Conservation (phyloP, 23 tunicate genomes). For the Ascidia mentula region DNA sequence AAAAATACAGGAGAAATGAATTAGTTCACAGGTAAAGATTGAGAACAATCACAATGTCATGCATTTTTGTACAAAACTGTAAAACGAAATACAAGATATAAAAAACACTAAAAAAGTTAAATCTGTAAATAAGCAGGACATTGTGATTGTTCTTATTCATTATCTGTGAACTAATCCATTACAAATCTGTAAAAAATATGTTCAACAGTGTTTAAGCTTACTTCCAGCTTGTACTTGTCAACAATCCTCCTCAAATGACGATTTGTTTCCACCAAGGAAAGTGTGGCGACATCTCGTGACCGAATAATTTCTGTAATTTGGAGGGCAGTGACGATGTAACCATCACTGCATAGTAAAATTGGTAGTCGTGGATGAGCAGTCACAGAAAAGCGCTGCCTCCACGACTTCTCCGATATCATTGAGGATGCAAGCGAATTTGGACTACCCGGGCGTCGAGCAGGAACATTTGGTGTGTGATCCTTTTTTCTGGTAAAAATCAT, state of each 20-base stretch:
- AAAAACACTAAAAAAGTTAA: neutral
- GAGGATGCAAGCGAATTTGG: conserved; percentile 60
- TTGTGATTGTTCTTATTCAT: too few relatives aligned
- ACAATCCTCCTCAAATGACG: conserved; percentile 21
- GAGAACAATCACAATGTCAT: too few relatives aligned
- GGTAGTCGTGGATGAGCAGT: conserved; percentile 77
- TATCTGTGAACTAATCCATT: too few relatives aligned
- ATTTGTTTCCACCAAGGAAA: conserved; percentile 49
- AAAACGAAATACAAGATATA: conserved; percentile 20
- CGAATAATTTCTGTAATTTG: conserved; percentile 38
- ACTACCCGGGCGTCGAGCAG: neutral
- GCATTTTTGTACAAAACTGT: too few relatives aligned
- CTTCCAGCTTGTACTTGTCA: conserved; percentile 46
- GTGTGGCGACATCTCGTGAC: conserved; percentile 42
- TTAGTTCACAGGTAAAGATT: too few relatives aligned
- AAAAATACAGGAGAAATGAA: too few relatives aligned
- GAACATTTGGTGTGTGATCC: neutral
- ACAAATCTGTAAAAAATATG: too few relatives aligned
- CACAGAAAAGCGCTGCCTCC: conserved; percentile 59
- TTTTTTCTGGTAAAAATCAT: conserved; percentile 5
- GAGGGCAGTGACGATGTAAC: conserved; percentile 59
- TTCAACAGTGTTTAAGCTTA: too few relatives aligned
- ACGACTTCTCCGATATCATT: conserved; percentile 28
- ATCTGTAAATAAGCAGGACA: neutral
- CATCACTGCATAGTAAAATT: conserved; percentile 76